Evolutionary conservation across 1,140 invertebrate species (phyloP).

Genomic region (Cryptotermes secundus): DNA sequence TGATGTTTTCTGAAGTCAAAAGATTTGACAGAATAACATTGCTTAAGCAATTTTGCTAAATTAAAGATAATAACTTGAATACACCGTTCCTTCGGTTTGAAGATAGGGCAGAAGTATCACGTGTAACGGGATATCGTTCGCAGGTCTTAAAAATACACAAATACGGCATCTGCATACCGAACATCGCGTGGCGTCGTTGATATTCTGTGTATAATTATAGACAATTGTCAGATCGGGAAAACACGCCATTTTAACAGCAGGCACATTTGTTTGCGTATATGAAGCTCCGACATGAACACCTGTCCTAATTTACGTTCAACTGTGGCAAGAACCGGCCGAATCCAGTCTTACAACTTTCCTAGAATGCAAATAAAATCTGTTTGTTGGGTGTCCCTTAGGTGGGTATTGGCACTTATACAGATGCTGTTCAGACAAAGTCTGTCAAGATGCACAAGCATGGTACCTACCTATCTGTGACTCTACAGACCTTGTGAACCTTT

Average conservation of each 20-base stretch:
- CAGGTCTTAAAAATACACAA: background rate
- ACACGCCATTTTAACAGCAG: background rate
- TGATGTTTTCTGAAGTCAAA: background rate
- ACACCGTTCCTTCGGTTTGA: background rate
- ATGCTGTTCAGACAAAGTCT: too few relatives aligned
- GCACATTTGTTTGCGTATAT: background rate
- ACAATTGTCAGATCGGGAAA: background rate
- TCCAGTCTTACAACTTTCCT: too few relatives aligned
- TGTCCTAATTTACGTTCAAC: too few relatives aligned
- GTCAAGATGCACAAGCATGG: too few relatives aligned
- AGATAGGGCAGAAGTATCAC: background rate
- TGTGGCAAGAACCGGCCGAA: too few relatives aligned
- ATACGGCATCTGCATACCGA: background rate
- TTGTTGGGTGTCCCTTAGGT: too few relatives aligned
- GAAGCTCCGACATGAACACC: background rate
- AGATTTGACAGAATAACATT: background rate
- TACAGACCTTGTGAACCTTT: too few relatives aligned
- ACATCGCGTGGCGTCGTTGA: background rate
- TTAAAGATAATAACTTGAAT: background rate
- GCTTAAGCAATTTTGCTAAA: background rate
- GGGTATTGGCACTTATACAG: too few relatives aligned
- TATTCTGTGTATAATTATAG: background rate
- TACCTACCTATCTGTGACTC: too few relatives aligned
- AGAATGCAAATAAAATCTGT: too few relatives aligned
- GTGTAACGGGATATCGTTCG: background rate